phyloP scores from a whole-genome alignment of 2,797 vertebrate species.

The Danionella dracula region DNA sequence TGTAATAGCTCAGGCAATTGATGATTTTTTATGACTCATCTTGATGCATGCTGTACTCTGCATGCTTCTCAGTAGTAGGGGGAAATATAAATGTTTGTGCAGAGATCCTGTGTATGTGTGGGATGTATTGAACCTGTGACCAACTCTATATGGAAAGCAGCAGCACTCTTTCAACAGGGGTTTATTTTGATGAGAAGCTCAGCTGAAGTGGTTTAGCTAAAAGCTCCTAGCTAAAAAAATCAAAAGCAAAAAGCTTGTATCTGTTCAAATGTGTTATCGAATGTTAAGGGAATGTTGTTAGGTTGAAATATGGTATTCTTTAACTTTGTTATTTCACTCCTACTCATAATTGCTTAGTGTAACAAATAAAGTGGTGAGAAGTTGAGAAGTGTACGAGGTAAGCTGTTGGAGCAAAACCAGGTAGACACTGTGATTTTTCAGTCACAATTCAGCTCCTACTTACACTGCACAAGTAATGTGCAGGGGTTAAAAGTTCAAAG shows the following conservation, averaged over 20 bases:
- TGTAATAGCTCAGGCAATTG: background rate
- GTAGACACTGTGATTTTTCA: no score
- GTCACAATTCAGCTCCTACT: no score
- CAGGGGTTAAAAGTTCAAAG: no score
- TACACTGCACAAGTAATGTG: no score
- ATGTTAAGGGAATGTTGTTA: background rate
- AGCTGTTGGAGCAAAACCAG: no score
- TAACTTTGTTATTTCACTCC: no score
- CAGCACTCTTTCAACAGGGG: background rate
- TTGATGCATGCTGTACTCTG: background rate
- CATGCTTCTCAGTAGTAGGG: background rate
- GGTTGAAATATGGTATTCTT: background rate
- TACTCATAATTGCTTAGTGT: no score
- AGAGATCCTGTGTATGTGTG: conserved; percentile 12
- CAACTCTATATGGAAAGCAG: conserved; percentile 2
- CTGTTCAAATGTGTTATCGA: background rate
- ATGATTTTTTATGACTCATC: background rate
- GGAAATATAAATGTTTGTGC: background rate
- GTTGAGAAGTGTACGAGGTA: no score
- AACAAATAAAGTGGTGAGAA: no score
- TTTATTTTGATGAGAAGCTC: background rate
- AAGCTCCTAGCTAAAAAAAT: background rate
- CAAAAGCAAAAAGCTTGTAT: background rate
- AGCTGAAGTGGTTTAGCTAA: no score
- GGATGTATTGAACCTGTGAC: conserved; percentile 14